These are phyloP conservation scores for Macropodus opercularis DNA, from an alignment of 2,797 vertebrate genomes.

Conservation along the genomic window DNA sequence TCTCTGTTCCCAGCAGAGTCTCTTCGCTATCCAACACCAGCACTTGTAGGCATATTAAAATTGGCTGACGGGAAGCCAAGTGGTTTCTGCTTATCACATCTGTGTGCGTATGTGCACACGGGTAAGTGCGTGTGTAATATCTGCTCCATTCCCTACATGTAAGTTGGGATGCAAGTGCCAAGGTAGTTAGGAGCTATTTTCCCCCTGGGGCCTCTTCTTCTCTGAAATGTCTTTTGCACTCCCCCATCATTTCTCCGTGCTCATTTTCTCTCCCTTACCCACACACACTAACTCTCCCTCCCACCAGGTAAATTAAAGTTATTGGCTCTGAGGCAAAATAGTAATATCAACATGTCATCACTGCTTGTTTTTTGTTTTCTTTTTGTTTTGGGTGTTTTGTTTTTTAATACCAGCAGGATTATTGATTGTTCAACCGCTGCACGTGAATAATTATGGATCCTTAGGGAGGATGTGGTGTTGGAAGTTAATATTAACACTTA, in stretches of 20 bases:
- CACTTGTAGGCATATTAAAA: conserved; percentile 36
- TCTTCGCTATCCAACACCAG: not conserved
- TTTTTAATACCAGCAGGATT: conserved; percentile 71
- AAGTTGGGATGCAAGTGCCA: conserved; percentile 58
- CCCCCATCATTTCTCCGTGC: conserved; percentile 47
- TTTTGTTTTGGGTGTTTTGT: too few species aligned
- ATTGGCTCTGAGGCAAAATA: conserved; percentile 66
- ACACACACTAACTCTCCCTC: conserved; percentile 25
- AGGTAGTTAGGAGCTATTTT: conserved; percentile 62
- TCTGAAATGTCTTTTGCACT: conserved; percentile 58
- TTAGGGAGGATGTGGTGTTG: conserved; percentile 39
- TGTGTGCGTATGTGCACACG: too few species aligned
- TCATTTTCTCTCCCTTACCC: conserved; percentile 30
- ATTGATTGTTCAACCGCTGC: conserved; percentile 70
- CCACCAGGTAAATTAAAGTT: conserved; percentile 69
- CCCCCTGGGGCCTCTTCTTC: conserved; percentile 65
- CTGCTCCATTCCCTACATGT: conserved; percentile 45
- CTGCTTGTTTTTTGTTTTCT: too few species aligned
- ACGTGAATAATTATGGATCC: conserved; percentile 61
- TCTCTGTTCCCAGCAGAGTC: not conserved
- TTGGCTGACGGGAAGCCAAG: conserved; percentile 20
- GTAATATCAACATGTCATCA: conserved; percentile 70
- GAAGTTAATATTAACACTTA: conserved; percentile 59
- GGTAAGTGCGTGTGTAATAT: too few species aligned
- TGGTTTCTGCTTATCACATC: conserved; percentile 24